Evolutionary conservation across 2,888 invertebrate genomes (phyloP).

Genomic region (Stenoptilia bipunctidactyla): DNA sequence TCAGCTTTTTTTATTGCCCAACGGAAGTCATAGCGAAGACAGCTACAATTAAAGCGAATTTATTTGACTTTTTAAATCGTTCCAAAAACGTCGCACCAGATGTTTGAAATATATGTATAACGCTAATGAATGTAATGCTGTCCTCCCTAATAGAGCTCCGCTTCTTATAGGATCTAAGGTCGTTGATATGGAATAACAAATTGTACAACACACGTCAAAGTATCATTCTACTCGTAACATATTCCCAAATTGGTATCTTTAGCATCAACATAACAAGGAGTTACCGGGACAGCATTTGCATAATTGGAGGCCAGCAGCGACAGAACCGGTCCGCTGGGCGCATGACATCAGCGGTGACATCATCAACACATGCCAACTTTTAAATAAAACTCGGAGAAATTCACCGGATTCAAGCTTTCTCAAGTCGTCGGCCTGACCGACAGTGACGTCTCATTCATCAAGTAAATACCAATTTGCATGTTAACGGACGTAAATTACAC

Average conservation of each 20-base stretch:
- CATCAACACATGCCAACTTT: constrained; percentile 22
- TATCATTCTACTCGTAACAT: not conserved
- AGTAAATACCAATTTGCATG: not conserved
- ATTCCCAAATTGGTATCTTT: constrained; percentile 19
- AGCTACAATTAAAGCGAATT: not conserved
- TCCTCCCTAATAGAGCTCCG: no score
- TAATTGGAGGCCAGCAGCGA: constrained; percentile 59
- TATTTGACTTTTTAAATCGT: not conserved
- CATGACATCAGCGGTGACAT: constrained; percentile 57
- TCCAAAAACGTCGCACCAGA: not conserved
- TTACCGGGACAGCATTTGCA: constrained; percentile 41
- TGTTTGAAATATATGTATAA: not conserved
- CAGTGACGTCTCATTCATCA: not conserved
- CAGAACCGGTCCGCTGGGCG: constrained; percentile 45
- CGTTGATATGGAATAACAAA: no score
- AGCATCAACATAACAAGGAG: constrained; percentile 24
- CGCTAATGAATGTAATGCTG: not conserved
- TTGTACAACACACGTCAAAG: no score
- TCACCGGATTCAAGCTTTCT: not conserved
- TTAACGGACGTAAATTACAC: not conserved
- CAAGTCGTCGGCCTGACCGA: not conserved
- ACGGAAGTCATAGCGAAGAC: constrained; percentile 13
- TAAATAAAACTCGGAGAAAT: constrained; percentile 1
- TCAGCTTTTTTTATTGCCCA: constrained; percentile 14
- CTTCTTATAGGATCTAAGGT: no score